Evolutionary conservation across 2,113 vertebrate species (phyloP), one percentile per base, ranked within the genome.

Genomic region (Rhegmatorhina hoffmannsi): DNA sequence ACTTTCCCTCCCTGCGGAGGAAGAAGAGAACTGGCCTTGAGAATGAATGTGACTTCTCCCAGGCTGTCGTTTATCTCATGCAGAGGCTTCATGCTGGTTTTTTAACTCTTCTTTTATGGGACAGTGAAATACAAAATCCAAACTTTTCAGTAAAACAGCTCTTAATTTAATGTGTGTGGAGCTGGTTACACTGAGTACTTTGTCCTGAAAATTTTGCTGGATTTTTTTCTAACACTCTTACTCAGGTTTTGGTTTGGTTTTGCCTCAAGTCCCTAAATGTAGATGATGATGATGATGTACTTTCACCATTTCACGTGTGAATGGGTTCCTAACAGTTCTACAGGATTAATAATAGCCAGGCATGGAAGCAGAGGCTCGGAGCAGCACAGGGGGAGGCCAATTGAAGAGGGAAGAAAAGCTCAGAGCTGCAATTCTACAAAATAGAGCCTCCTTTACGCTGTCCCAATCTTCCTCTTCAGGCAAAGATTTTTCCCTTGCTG

Each of bases 381-480:
- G 68, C 25, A 93, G 44, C 76, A 69, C 93, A 84, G 84, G 47
- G 85, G 79, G 88, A 81, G 68, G 47, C 64, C 68, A 64, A 1
- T 6, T 72, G 44, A 67, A 53, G 28, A 31, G 13, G 23, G 14
- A 53, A 87, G 58, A 70, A 95, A 95, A 92, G 20, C 53, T 36
- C 68, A 75, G 63, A 90, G 38, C 79, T 92, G 60, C 73, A 81
- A 7, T 97, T 96, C 28, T 84, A 56, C 36, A 81, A 92, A 96
- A 90, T 34, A 64, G 14, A 2, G 81, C 92, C 24, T 10, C 13
- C 6, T 84, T 72, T 93, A 23, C n/a, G 1, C 1, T 49, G 56
- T 24, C 43, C 38, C 8, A 83, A 38, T 83, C 58, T 75, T 70
- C 55, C 43, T 66, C 38, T 77, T 59, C 4, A 3, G 44, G 34